Evolutionary conservation across 2,113 vertebrate genomes (phyloP).

Genomic region (Strix aluco): DNA sequence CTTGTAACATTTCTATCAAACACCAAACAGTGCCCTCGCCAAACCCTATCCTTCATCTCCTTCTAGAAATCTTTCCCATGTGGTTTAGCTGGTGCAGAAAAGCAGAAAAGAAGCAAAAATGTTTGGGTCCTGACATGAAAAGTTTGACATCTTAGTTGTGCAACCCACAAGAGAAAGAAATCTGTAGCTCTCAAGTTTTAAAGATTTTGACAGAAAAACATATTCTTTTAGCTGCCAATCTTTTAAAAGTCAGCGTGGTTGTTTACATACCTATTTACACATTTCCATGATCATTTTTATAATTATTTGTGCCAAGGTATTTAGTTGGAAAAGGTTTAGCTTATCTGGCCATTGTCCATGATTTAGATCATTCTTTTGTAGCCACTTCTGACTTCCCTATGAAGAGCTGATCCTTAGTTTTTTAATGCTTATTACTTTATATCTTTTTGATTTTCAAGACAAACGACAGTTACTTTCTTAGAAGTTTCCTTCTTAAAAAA

Average conservation of each 20-base stretch:
- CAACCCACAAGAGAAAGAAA: not conserved
- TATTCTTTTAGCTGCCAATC: not conserved
- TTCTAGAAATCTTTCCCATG: not conserved
- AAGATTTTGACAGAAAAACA: not conserved
- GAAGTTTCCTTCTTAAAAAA: not conserved
- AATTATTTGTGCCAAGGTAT: not conserved
- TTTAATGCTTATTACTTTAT: not conserved
- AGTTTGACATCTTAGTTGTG: not conserved
- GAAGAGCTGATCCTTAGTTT: not conserved
- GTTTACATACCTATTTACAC: not conserved
- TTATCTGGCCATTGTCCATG: not conserved
- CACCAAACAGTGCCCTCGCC: not conserved
- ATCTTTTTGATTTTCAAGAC: not conserved
- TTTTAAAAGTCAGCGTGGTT: not conserved
- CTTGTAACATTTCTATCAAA: not conserved
- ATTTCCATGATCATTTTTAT: not conserved
- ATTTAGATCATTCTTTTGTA: not conserved
- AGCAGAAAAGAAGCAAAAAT: not conserved
- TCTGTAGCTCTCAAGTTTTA: not conserved
- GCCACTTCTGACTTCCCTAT: not conserved
- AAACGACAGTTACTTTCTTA: not conserved
- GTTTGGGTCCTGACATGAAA: not conserved
- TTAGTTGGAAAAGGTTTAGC: not conserved
- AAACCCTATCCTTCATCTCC: not conserved
- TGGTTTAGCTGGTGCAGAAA: not conserved